Percentiles rank a stretch among this genome's conserved stretches.
Conservation (phyloP, 2,797 vertebrate genomes). For the Setipinna tenuifilis region DNA sequence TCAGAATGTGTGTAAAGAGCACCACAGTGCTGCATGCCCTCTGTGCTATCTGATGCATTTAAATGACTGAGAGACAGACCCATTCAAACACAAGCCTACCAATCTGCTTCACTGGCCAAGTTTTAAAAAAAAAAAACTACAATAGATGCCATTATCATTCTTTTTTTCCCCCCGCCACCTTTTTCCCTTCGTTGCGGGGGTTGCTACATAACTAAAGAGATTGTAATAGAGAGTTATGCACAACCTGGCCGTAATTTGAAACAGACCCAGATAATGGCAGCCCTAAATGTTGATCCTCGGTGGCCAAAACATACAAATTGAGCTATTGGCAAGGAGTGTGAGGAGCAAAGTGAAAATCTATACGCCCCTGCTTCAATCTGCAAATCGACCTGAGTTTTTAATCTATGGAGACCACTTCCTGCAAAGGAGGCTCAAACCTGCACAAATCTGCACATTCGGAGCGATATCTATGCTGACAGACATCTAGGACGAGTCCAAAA, state of each 20-base stretch:
- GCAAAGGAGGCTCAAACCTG: conserved; percentile 30
- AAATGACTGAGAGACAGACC: not conserved
- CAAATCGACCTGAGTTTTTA: not conserved
- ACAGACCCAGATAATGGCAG: conserved; percentile 14
- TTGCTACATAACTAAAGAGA: conserved; percentile 3
- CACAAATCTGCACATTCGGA: conserved; percentile 40
- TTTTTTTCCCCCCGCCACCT: not conserved
- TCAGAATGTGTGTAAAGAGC: not conserved
- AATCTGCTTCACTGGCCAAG: not conserved
- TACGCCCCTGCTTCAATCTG: conserved; percentile 6
- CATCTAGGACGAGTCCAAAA: conserved; percentile 17
- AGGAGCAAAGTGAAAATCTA: conserved; percentile 6
- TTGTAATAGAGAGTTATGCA: conserved; percentile 18
- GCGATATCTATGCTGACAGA: conserved; percentile 35
- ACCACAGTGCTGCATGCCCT: not conserved
- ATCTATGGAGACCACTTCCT: conserved; percentile 9
- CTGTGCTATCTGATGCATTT: conserved; percentile 3
- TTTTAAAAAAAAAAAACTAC: not conserved
- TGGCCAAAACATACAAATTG: conserved; percentile 28
- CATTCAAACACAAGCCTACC: not conserved
- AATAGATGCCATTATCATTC: conserved; percentile 13
- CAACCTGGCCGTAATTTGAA: conserved; percentile 15
- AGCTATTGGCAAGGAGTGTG: conserved; percentile 16
- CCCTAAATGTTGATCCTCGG: conserved; percentile 2
- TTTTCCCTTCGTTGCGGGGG: not conserved